Evolutionary conservation across 2,888 invertebrate species (phyloP).

Genomic region (Agrotis ipsilon): DNA sequence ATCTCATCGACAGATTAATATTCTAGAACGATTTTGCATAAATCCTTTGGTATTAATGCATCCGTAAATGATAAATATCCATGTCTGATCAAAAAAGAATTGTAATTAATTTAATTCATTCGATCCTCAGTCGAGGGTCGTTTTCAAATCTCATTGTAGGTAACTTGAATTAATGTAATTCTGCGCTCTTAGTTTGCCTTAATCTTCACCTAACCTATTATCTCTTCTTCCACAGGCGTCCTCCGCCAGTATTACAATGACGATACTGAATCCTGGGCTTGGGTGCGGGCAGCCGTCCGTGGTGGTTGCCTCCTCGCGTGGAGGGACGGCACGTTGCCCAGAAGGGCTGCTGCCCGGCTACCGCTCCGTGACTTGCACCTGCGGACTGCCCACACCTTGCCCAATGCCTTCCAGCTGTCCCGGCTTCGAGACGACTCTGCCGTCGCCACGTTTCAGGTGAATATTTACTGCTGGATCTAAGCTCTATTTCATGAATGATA

Average conservation of each 20-base stretch:
- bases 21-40: not conserved
- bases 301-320: slow-evolving; percentile 86
- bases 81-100: no score
- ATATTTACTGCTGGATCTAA: not conserved
- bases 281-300: slow-evolving; percentile 87
- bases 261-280: slow-evolving; percentile 82
- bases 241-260: slow-evolving; percentile 88
- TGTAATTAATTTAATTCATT: no score
- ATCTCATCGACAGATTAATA: not conserved
- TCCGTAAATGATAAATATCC: no score
- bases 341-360: slow-evolving; percentile 83
- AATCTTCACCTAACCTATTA: slow-evolving; percentile 3
- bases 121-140: no score
- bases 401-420: slow-evolving; percentile 88
- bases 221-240: slow-evolving; percentile 77
- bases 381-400: slow-evolving; percentile 80
- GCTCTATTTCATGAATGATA: not conserved
- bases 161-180: no score
- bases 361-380: slow-evolving; percentile 85
- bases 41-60: no score
- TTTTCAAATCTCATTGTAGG: no score
- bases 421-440: slow-evolving; percentile 86
- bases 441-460: slow-evolving; percentile 89
- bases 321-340: slow-evolving; percentile 88
- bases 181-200: no score